Conservation (phyloP, 2,797 vertebrate genomes). For the Miichthys miiuy region DNA sequence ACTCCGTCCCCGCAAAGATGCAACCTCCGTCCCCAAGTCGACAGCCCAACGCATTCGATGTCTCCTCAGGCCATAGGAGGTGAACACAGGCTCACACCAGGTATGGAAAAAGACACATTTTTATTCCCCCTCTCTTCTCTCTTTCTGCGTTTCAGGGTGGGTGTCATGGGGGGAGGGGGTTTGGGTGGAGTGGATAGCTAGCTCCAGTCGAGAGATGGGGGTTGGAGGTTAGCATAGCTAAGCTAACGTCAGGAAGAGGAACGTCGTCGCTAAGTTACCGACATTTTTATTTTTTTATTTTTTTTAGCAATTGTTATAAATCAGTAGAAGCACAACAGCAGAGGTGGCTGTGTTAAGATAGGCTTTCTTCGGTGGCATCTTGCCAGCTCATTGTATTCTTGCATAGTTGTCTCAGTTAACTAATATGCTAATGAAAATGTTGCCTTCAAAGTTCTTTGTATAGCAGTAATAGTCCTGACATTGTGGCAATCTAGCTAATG, state of each 20-base stretch:
- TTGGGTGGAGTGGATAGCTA: conserved; percentile 83
- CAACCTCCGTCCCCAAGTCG: conserved; percentile 87
- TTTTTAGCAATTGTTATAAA: neutral
- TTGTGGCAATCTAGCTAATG: no score
- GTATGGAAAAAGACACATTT: conserved; percentile 69
- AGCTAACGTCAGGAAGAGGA: conserved; percentile 56
- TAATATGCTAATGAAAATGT: neutral
- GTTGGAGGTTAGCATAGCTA: conserved; percentile 73
- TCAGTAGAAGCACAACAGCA: neutral
- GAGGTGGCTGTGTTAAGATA: neutral
- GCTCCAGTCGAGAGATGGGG: conserved; percentile 70
- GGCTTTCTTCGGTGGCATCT: neutral
- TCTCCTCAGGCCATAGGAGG: conserved; percentile 82
- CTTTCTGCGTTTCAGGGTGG: conserved; percentile 71
- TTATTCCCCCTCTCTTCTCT: neutral
- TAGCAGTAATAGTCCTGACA: no score
- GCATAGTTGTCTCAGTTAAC: neutral
- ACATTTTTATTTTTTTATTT: neutral
- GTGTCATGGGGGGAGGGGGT: conserved; percentile 83
- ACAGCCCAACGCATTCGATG: conserved; percentile 82
- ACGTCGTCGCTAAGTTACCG: conserved; percentile 43
- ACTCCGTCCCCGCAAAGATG: conserved; percentile 89
- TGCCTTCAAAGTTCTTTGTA: neutral
- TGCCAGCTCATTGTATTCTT: conserved; percentile 4
- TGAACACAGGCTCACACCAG: conserved; percentile 90